Evolutionary conservation across 2,888 invertebrate genomes (phyloP).

Genomic region (Cheilosia scutellata): DNA sequence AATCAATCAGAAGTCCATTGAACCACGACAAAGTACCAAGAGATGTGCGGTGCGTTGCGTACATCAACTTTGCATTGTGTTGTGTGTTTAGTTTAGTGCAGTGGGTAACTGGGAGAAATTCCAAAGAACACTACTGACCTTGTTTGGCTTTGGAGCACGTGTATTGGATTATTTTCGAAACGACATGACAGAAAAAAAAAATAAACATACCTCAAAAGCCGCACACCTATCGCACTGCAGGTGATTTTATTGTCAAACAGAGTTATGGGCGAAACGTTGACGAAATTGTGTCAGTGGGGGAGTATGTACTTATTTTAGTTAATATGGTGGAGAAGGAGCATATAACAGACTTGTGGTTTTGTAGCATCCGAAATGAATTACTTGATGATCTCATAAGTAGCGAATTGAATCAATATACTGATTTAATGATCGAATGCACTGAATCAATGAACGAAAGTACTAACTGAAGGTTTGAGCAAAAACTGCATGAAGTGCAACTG

Average conservation of each 20-base stretch:
- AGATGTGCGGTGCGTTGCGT: slow-evolving; percentile 3
- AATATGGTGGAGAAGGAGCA: too few species aligned
- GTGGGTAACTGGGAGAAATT: slow-evolving; percentile 55
- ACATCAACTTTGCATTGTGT: slow-evolving; percentile 4
- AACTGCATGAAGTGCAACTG: too few species aligned
- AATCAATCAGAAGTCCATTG: slow-evolving; percentile 56
- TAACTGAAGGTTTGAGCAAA: too few species aligned
- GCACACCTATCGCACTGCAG: neutral
- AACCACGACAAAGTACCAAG: slow-evolving; percentile 18
- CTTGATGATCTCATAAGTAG: too few species aligned
- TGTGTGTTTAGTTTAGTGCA: slow-evolving; percentile 18
- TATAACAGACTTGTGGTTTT: too few species aligned
- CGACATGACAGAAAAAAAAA: too few species aligned
- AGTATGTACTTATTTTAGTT: too few species aligned
- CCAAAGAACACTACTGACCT: slow-evolving; percentile 57
- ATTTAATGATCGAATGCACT: too few species aligned
- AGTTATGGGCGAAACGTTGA: neutral
- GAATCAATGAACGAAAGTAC: too few species aligned
- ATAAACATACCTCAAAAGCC: neutral
- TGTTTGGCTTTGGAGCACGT: slow-evolving; percentile 34
- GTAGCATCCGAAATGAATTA: too few species aligned
- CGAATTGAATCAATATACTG: too few species aligned
- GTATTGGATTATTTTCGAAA: slow-evolving; percentile 2
- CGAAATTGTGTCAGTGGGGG: neutral
- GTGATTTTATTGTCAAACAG: neutral